A percentile compares a stretch with the other conserved stretches of the same genome.
These are phyloP conservation scores for Lasioglossum morio DNA, from an alignment of 2,888 invertebrate species.

Conservation along the genomic window DNA sequence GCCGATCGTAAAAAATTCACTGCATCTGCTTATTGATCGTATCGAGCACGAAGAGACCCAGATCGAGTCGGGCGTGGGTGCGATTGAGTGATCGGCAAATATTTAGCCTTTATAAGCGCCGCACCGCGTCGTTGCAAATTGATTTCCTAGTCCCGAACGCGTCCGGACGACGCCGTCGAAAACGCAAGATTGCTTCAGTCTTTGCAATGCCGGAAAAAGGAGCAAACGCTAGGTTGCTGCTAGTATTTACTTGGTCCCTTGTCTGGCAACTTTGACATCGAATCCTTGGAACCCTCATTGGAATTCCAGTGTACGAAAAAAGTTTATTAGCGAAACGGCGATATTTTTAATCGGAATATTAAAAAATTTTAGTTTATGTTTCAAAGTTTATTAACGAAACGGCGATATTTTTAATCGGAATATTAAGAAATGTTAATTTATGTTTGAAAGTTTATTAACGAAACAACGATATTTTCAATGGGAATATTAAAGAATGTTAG, in stretches of 20 bases:
- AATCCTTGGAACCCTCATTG: too few relatives aligned
- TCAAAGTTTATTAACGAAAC: too few relatives aligned
- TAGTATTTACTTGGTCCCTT: not conserved
- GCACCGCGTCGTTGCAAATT: slow-evolving; percentile 7
- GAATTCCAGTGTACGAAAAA: too few relatives aligned
- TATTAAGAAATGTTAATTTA: too few relatives aligned
- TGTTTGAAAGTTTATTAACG: too few relatives aligned
- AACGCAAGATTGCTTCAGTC: not conserved
- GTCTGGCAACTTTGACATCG: not conserved
- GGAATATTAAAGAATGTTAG: too few relatives aligned
- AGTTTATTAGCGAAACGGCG: too few relatives aligned
- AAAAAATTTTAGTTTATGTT: too few relatives aligned
- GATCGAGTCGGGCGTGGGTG: not conserved
- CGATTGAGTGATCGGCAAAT: slow-evolving; percentile 31
- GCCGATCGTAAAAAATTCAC: slow-evolving; percentile 14
- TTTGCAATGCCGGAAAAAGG: not conserved
- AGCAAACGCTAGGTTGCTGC: not conserved
- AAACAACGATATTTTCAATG: too few relatives aligned
- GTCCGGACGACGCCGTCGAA: not conserved
- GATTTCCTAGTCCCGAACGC: too few relatives aligned
- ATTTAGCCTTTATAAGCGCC: slow-evolving; percentile 32
- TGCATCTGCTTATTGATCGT: slow-evolving; percentile 25
- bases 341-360: too few relatives aligned
- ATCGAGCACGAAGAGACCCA: not conserved
- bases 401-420: too few relatives aligned